phyloP scores from a whole-genome alignment of 2,113 vertebrate genomes.

The Hypocryptadius cinnamomeus region DNA sequence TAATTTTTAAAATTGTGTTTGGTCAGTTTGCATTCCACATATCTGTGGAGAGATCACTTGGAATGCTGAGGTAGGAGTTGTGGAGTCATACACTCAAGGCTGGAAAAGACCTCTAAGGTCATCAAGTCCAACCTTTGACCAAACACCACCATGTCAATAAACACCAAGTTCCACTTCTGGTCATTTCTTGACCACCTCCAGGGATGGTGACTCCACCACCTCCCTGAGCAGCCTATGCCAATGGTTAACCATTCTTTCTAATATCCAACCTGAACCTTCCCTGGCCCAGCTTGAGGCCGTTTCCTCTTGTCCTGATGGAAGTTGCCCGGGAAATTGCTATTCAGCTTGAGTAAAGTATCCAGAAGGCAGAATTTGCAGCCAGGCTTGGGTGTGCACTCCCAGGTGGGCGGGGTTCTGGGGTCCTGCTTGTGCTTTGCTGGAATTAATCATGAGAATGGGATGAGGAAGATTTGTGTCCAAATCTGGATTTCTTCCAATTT shows the following conservation, averaged over 20 bases:
- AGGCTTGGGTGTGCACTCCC: accelerated
- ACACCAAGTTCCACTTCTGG: not conserved
- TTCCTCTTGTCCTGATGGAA: not conserved
- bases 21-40: not conserved
- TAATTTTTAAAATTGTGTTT: not conserved
- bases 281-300: not conserved
- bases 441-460: not conserved
- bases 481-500: not conserved
- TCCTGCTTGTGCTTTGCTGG: not conserved
- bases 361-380: not conserved
- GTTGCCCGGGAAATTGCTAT: not conserved
- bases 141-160: not conserved
- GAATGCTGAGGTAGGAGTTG: not conserved
- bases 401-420: not conserved
- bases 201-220: not conserved
- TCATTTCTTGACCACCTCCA: not conserved
- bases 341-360: not conserved
- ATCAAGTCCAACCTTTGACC: not conserved
- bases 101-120: not conserved
- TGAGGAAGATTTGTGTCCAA: not conserved
- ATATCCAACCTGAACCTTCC: not conserved
- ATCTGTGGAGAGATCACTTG: not conserved
- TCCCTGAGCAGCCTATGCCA: not conserved
- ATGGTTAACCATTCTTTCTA: not conserved
- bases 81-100: not conserved